These are phyloP conservation scores for Leptinotarsa texana DNA, from an alignment of 1,140 invertebrate species.

Conservation along the genomic window DNA sequence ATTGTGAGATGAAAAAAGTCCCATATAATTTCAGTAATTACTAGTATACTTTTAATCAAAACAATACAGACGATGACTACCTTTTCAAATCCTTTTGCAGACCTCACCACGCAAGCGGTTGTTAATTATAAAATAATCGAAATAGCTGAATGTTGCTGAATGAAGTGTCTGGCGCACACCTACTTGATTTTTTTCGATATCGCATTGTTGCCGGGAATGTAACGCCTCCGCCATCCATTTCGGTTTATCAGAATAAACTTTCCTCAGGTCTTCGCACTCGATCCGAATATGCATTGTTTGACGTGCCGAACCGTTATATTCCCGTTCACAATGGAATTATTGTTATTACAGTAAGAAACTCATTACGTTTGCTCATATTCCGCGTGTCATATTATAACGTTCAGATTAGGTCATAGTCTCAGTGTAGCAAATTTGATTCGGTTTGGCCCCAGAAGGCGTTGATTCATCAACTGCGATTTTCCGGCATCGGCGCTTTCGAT, in stretches of 20 bases:
- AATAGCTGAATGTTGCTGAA: slow-evolving; percentile 3
- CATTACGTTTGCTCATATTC: slow-evolving; percentile 2
- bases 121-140: background rate
- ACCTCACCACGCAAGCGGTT: background rate
- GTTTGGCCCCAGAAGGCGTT: too few relatives aligned
- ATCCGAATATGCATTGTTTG: background rate
- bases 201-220: slow-evolving; percentile 4
- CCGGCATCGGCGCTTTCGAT: too few relatives aligned
- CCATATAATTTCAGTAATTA: too few relatives aligned
- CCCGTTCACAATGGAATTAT: slow-evolving; percentile 1
- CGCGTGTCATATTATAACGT: background rate
- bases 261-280: slow-evolving; percentile 4
- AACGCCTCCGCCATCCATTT: background rate
- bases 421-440: too few relatives aligned
- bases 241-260: slow-evolving; percentile 4
- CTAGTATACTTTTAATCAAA: too few relatives aligned
- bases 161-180: slow-evolving; percentile 4
- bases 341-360: background rate
- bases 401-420: too few relatives aligned
- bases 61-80: too few relatives aligned
- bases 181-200: slow-evolving; percentile 2
- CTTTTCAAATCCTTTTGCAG: too few relatives aligned
- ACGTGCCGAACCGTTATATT: background rate
- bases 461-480: too few relatives aligned
- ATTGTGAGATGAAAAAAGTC: too few relatives aligned